Evolutionary conservation across 2,797 vertebrate species (phyloP).

Genomic region (Acanthurus tractus): DNA sequence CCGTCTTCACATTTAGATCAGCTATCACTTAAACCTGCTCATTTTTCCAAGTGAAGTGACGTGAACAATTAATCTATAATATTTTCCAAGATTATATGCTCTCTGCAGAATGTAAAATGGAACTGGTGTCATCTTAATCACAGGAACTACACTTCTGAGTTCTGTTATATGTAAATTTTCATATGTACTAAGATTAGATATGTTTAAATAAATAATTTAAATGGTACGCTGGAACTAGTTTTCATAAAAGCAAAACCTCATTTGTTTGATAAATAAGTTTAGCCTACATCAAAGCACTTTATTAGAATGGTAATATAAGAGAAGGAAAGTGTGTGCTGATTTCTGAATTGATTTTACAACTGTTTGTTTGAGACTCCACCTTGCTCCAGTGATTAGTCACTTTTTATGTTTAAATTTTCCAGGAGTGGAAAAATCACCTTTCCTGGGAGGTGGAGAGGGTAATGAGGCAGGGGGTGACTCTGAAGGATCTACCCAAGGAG

Average conservation of each 20-base stretch:
- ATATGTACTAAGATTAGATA: too few relatives aligned
- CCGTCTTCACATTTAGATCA: too few relatives aligned
- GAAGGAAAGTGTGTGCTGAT: background rate
- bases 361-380: background rate
- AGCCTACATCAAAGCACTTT: too few relatives aligned
- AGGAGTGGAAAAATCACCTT: constrained; percentile 82
- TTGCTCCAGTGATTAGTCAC: background rate
- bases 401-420: background rate
- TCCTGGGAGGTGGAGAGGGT: constrained; percentile 71
- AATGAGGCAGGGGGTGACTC: constrained; percentile 45
- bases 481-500: constrained; percentile 84
- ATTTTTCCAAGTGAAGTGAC: too few relatives aligned
- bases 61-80: too few relatives aligned
- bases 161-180: background rate
- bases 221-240: too few relatives aligned
- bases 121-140: background rate
- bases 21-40: too few relatives aligned
- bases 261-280: background rate
- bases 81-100: too few relatives aligned
- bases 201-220: too few relatives aligned
- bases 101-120: too few relatives aligned
- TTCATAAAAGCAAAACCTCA: too few relatives aligned
- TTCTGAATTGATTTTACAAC: background rate
- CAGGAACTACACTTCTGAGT: background rate
- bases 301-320: background rate